Conservation (phyloP, 2,797 vertebrate genomes). For the Gambusia yucatana region DNA sequence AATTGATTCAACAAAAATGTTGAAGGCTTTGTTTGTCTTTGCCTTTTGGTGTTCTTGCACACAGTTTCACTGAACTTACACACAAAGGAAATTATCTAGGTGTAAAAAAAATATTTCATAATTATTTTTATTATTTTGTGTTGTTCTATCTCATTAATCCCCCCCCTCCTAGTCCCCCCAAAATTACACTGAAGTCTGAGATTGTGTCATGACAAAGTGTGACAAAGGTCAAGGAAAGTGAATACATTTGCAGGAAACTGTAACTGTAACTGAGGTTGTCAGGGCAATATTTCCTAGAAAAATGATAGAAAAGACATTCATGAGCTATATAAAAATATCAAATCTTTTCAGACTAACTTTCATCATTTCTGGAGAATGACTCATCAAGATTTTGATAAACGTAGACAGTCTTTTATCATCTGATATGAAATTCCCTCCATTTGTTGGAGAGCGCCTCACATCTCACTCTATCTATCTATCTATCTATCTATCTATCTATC, state of each 20-base stretch:
- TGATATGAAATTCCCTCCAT: constrained; percentile 1
- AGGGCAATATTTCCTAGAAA: neutral
- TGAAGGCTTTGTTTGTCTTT: neutral
- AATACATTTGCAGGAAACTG: neutral
- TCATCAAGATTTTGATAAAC: constrained; percentile 2
- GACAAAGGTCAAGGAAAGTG: no score
- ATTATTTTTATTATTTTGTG: neutral
- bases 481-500: no score
- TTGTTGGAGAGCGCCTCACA: no score
- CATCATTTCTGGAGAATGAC: neutral
- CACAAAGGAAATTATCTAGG: neutral
- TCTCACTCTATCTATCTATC: neutral
- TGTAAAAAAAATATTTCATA: neutral
- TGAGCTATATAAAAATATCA: constrained; percentile 13
- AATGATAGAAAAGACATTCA: neutral
- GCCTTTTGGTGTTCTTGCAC: neutral
- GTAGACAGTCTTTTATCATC: neutral
- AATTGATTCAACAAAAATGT: neutral
- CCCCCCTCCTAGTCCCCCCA: no score
- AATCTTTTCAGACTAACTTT: neutral
- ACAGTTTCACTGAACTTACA: neutral
- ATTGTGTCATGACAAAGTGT: neutral
- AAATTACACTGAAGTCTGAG: neutral
- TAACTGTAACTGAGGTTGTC: neutral
- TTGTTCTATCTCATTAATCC: neutral